Conservation (phyloP, 2,113 vertebrate species). For the Prunella himalayana region DNA sequence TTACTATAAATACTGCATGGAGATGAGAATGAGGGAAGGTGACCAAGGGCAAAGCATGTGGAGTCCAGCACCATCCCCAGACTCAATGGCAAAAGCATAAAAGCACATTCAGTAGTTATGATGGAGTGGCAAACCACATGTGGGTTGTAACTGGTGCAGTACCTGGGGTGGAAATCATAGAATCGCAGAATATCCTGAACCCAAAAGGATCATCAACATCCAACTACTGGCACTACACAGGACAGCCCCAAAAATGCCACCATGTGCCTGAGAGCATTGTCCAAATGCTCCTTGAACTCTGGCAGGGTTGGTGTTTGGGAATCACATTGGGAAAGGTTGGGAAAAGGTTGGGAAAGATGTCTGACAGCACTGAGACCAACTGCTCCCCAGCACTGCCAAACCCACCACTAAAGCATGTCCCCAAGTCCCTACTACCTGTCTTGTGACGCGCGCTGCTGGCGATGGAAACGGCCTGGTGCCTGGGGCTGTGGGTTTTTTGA, state of each 20-base stretch:
- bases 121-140: accelerated
- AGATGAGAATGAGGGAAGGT: not conserved
- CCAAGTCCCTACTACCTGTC: accelerated
- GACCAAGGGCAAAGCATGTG: not conserved
- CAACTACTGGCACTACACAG: not conserved
- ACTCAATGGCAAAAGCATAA: not conserved
- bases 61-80: not conserved
- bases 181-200: not conserved
- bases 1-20: constrained; percentile 70
- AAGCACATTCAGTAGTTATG: accelerated
- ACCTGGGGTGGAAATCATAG: not conserved
- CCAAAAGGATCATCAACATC: not conserved
- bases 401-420: not conserved
- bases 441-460: not conserved
- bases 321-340: not conserved
- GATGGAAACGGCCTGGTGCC: not conserved
- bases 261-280: not conserved
- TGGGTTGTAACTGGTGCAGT: accelerated
- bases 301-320: not conserved
- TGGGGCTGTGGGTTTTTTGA: not conserved
- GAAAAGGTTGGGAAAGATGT: not conserved
- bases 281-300: not conserved
- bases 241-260: not conserved
- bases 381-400: not conserved
- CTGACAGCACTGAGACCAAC: not conserved